These are phyloP conservation scores for Trypoxylus dichotomus DNA, from an alignment of 1,140 invertebrate species.

Conservation along the genomic window DNA sequence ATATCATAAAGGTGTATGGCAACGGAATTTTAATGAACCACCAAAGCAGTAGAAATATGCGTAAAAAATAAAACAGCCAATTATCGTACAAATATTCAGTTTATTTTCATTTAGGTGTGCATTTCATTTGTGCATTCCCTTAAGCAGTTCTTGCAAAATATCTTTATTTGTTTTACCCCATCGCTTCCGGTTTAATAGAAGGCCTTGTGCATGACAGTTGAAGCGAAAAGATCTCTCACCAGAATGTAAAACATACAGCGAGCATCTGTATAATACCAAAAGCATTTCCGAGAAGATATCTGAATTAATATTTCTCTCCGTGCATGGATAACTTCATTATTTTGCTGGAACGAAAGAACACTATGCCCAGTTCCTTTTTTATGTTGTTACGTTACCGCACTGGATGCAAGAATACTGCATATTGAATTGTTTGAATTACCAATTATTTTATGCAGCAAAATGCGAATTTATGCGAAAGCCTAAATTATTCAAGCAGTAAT, in stretches of 20 bases:
- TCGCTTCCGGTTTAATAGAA: not conserved
- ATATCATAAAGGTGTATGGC: not conserved
- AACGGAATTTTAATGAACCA: slow-evolving; percentile 9
- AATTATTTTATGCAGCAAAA: no score
- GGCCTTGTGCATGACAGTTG: not conserved
- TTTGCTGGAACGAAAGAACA: not conserved
- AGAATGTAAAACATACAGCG: not conserved
- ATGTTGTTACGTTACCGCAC: no score
- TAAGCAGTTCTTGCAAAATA: not conserved
- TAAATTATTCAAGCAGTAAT: no score
- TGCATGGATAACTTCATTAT: slow-evolving; percentile 6
- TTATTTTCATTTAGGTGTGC: not conserved
- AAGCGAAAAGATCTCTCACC: not conserved
- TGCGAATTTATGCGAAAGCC: no score
- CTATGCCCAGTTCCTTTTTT: not conserved
- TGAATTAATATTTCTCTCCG: not conserved
- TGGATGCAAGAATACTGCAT: no score
- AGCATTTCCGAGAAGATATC: not conserved
- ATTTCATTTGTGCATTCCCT: not conserved
- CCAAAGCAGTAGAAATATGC: not conserved
- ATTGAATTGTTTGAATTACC: no score
- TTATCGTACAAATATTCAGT: not conserved
- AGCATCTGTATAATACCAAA: not conserved
- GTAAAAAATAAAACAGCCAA: not conserved
- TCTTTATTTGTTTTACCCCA: not conserved